phyloP scores from a whole-genome alignment of 2,113 vertebrate genomes.

The Vidua macroura region DNA sequence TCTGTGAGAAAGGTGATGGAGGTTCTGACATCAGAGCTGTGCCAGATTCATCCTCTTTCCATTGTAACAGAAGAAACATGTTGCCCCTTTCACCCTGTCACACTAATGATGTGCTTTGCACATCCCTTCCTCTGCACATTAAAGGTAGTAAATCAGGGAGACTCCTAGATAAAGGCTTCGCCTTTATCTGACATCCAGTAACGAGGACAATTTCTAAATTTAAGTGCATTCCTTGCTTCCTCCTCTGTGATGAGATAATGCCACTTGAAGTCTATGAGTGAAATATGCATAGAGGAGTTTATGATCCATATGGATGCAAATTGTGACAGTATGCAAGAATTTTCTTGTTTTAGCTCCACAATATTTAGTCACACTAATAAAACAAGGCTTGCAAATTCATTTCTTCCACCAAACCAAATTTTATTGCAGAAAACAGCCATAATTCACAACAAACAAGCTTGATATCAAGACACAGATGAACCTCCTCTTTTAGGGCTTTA shows the following conservation, averaged over 20 bases:
- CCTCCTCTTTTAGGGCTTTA: constrained; percentile 22
- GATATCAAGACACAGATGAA: constrained; percentile 37
- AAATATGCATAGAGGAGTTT: constrained; percentile 67
- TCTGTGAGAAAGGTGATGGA: constrained; percentile 81
- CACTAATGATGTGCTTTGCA: constrained; percentile 70
- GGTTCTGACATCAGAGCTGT: constrained; percentile 79
- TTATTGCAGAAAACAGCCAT: constrained; percentile 65
- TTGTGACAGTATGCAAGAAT: constrained; percentile 68
- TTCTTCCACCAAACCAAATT: constrained; percentile 69
- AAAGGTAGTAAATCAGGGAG: constrained; percentile 75
- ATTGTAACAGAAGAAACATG: constrained; percentile 70
- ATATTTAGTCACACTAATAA: constrained; percentile 69
- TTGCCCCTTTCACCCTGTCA: constrained; percentile 74
- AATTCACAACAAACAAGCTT: constrained; percentile 69
- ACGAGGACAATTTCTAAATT: constrained; percentile 67
- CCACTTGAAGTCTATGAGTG: constrained; percentile 46
- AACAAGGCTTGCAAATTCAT: constrained; percentile 65
- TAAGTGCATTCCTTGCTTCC: constrained; percentile 48
- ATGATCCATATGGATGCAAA: constrained; percentile 65
- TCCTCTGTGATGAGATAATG: constrained; percentile 58
- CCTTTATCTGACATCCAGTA: constrained; percentile 75
- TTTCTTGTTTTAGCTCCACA: constrained; percentile 67
- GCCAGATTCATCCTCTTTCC: constrained; percentile 73
- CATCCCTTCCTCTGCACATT: constrained; percentile 64
- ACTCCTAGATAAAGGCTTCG: constrained; percentile 69